phyloP scores from a whole-genome alignment of 2,113 vertebrate genomes.

The Hemicordylus capensis region DNA sequence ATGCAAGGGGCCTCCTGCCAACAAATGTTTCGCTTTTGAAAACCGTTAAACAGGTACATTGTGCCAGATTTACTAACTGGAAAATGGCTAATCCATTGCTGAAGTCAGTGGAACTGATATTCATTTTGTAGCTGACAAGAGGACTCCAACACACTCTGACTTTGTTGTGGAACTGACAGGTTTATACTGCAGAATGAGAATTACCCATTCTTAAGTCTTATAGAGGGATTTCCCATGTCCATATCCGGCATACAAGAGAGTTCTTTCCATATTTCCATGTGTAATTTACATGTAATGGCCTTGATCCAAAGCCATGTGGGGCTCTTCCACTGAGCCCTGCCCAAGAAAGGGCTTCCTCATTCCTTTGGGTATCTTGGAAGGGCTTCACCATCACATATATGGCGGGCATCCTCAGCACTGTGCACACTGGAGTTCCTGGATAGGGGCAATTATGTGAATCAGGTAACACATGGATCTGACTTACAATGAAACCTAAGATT shows the following conservation, averaged over 20 bases:
- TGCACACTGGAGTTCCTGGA: too few species aligned
- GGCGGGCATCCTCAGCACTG: neutral
- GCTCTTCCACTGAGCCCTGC: neutral
- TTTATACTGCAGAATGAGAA: neutral
- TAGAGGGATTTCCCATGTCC: too few species aligned
- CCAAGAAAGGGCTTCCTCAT: neutral
- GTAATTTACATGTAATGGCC: neutral
- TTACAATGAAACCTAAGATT: neutral
- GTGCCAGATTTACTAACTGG: conserved; percentile 13
- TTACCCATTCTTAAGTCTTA: neutral
- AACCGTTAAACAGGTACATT: neutral
- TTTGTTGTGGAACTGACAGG: neutral
- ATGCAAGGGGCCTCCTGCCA: conserved; percentile 3
- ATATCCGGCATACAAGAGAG: neutral
- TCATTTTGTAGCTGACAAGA: neutral
- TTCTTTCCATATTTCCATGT: neutral
- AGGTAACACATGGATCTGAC: too few species aligned
- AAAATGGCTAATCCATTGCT: conserved; percentile 24
- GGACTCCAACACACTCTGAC: neutral
- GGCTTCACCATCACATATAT: too few species aligned
- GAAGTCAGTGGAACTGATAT: conserved; percentile 17
- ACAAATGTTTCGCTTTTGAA: conserved; percentile 23
- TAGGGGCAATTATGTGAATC: too few species aligned
- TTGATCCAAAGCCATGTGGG: neutral
- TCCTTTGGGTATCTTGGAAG: neutral